Percentiles rank a stretch among this genome's conserved stretches.
phyloP scores from a whole-genome alignment of 2,888 invertebrate genomes.

The Merodon equestris region DNA sequence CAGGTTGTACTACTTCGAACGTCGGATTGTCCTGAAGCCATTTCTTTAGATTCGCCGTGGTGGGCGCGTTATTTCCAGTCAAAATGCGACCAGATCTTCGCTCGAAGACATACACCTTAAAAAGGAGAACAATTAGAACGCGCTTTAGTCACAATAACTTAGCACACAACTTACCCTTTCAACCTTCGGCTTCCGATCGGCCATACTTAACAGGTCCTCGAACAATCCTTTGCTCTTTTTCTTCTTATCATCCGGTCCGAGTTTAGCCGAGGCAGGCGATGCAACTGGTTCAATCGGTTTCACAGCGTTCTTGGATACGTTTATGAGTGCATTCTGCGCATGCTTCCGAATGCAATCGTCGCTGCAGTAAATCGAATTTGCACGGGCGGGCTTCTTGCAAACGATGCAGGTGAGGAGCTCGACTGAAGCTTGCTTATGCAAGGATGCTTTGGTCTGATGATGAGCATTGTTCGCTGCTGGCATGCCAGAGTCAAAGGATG shows the following conservation, averaged over 20 bases:
- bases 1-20: constrained; percentile 89
- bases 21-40: constrained; percentile 94
- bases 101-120: constrained; percentile 89
- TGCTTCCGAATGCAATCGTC: constrained; percentile 92
- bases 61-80: constrained; percentile 90
- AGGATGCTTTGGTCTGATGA: too few relatives aligned
- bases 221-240: constrained; percentile 76
- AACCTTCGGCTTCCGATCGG: constrained; percentile 75
- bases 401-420: constrained; percentile 83
- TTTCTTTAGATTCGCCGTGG: constrained; percentile 86
- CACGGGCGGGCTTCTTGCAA: constrained; percentile 86
- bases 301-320: constrained; percentile 71
- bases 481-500: constrained; percentile 19
- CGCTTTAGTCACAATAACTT: background rate
- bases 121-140: background rate
- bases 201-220: constrained; percentile 76
- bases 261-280: constrained; percentile 62
- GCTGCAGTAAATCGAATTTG: constrained; percentile 93
- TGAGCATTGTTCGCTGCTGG: background rate
- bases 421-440: constrained; percentile 4
- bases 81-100: constrained; percentile 87
- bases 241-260: constrained; percentile 73
- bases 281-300: constrained; percentile 39
- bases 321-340: constrained; percentile 84
- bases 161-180: constrained; percentile 74